phyloP scores from a whole-genome alignment of 1,140 invertebrate species.

The Scaptomyza graminum region DNA sequence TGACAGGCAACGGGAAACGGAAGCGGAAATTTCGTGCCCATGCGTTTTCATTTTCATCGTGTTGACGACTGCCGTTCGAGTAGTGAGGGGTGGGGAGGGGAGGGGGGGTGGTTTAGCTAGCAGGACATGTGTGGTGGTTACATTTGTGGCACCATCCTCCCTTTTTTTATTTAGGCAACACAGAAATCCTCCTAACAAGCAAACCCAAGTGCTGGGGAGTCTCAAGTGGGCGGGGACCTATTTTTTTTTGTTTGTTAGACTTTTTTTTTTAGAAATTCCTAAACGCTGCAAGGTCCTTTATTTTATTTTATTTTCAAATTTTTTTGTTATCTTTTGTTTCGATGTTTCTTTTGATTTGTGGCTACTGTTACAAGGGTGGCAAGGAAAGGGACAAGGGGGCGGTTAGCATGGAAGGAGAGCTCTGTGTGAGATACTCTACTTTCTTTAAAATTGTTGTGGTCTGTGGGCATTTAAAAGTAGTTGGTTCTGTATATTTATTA shows the following conservation, averaged over 20 bases:
- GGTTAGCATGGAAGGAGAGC: background rate
- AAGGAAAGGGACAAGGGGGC: background rate
- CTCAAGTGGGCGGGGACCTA: conserved; percentile 9
- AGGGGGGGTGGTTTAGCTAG: background rate
- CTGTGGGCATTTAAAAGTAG: background rate
- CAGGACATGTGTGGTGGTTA: conserved; percentile 11
- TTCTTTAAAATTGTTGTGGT: background rate
- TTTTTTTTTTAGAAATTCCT: conserved; percentile 39
- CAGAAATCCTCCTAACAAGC: conserved; percentile 19
- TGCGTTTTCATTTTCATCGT: conserved; percentile 79
- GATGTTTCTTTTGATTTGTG: conserved; percentile 66
- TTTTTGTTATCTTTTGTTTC: conserved; percentile 72
- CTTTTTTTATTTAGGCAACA: background rate
- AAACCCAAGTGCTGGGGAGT: conserved; percentile 27
- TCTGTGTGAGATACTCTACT: background rate
- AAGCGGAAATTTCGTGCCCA: conserved; percentile 81
- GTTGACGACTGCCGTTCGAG: conserved; percentile 52
- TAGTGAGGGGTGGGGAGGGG: background rate
- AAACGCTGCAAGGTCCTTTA: conserved; percentile 16
- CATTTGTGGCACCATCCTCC: conserved; percentile 31
- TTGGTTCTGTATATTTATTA: no score
- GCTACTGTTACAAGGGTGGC: conserved; percentile 31
- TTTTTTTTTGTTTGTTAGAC: conserved; percentile 20
- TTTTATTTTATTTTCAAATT: conserved; percentile 22
- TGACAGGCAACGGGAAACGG: conserved; percentile 76